Conservation (phyloP, 2,888 invertebrate species). For the Cantharis nigra region DNA sequence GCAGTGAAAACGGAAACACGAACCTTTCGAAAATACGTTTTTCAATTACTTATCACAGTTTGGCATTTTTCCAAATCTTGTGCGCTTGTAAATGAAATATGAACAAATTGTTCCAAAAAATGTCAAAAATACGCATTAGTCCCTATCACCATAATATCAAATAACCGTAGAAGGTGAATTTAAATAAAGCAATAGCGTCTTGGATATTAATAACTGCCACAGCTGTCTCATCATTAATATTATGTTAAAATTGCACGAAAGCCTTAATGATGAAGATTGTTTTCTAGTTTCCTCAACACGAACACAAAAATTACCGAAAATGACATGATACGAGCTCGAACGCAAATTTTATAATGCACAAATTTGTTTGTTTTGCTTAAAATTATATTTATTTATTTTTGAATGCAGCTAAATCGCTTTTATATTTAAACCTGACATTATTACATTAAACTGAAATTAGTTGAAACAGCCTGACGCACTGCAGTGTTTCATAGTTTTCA, state of each 20-base stretch:
- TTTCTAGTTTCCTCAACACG: conserved; percentile 1
- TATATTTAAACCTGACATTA: not conserved
- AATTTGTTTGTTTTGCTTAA: not conserved
- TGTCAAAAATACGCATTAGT: not conserved
- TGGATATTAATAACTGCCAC: conserved; percentile 17
- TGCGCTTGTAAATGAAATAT: not conserved
- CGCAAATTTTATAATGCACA: not conserved
- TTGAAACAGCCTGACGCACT: not conserved
- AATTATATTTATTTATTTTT: not conserved
- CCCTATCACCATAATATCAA: conserved; percentile 3
- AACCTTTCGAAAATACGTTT: not conserved
- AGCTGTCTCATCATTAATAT: conserved; percentile 18
- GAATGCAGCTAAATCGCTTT: not conserved
- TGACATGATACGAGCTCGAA: not conserved
- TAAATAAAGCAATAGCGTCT: conserved; percentile 6
- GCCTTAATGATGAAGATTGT: conserved; percentile 1
- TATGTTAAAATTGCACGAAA: conserved; percentile 9
- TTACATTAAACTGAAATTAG: not conserved
- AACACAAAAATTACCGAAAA: not conserved
- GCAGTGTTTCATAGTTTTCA: no score
- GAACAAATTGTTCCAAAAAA: not conserved
- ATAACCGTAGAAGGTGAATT: conserved; percentile 12
- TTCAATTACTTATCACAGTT: not conserved
- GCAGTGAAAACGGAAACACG: not conserved
- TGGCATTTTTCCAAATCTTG: not conserved